Percentiles rank a stretch among this genome's conserved stretches.
Evolutionary conservation across 2,797 vertebrate species (phyloP).

Genomic region (Cryptoblepharus egeriae): DNA sequence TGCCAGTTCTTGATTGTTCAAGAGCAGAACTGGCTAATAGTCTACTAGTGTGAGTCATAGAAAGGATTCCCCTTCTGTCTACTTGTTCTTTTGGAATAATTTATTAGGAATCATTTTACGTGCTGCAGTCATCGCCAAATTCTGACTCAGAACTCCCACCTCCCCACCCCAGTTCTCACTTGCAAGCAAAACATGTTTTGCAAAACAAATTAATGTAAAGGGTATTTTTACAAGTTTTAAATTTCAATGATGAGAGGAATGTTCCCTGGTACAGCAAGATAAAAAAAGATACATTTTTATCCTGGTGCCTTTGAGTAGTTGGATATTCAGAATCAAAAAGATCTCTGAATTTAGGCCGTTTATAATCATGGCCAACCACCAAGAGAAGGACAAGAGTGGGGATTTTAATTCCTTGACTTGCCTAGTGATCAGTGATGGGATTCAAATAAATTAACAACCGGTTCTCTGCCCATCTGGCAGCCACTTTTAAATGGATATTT

Average conservation of each 20-base stretch:
- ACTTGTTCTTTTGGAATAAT: slow-evolving; percentile 56
- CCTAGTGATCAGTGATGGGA: no score
- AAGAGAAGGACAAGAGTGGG: background rate
- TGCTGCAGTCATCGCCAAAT: slow-evolving; percentile 37
- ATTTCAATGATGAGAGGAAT: slow-evolving; percentile 22
- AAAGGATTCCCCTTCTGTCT: slow-evolving; percentile 42
- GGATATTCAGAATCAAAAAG: background rate
- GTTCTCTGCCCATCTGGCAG: no score
- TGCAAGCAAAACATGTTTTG: background rate
- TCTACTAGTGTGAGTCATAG: slow-evolving; percentile 37
- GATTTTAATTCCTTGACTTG: background rate
- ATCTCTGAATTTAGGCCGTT: background rate
- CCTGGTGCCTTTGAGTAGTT: background rate
- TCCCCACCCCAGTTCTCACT: slow-evolving; percentile 22
- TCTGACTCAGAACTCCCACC: background rate
- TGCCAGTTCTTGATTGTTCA: slow-evolving; percentile 22
- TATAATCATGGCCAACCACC: background rate
- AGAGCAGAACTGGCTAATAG: slow-evolving; percentile 40
- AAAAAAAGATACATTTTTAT: background rate
- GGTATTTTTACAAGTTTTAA: slow-evolving; percentile 23
- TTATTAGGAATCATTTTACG: slow-evolving; percentile 52
- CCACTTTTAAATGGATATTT: no score
- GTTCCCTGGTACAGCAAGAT: slow-evolving; percentile 1
- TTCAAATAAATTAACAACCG: no score
- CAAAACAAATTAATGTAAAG: slow-evolving; percentile 37